These are phyloP conservation scores for Ictalurus furcatus DNA, from an alignment of 2,113 vertebrate genomes.

Conservation along the genomic window DNA sequence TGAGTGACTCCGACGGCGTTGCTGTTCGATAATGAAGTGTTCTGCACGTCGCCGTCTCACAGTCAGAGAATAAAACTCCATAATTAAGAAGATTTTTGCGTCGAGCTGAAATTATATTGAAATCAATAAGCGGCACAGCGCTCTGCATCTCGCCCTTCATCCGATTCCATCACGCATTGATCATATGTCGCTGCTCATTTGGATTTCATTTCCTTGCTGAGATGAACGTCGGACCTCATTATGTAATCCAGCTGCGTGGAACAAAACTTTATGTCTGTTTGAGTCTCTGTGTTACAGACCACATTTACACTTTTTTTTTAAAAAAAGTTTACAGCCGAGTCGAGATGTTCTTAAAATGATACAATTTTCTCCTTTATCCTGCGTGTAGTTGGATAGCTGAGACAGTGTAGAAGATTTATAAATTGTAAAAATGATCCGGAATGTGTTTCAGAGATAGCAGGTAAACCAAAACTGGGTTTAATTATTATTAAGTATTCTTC, in stretches of 20 bases:
- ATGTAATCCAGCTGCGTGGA: constrained; percentile 45
- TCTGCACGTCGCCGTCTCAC: background rate
- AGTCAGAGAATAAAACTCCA: constrained; percentile 51
- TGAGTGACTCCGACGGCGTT: constrained; percentile 44
- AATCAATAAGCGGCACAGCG: constrained; percentile 48
- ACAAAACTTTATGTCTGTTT: constrained; percentile 30
- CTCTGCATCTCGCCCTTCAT: background rate
- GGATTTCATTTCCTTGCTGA: constrained; percentile 42
- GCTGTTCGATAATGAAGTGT: constrained; percentile 21
- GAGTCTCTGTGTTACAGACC: background rate
- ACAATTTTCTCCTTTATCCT: background rate
- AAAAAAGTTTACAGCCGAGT: background rate
- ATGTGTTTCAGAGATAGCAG: no score
- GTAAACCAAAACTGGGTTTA: no score
- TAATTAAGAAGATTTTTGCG: constrained; percentile 64
- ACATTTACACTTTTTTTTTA: constrained; percentile 43
- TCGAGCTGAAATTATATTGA: constrained; percentile 55
- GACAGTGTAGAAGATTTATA: no score
- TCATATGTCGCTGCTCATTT: constrained; percentile 49
- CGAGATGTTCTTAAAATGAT: background rate
- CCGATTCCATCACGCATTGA: constrained; percentile 58
- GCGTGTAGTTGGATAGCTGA: background rate
- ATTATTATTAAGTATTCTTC: no score
- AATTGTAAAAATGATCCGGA: no score
- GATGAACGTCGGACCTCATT: constrained; percentile 30